Conservation (phyloP, 2,888 invertebrate species). For the Acrocyrtus sp. region DNA sequence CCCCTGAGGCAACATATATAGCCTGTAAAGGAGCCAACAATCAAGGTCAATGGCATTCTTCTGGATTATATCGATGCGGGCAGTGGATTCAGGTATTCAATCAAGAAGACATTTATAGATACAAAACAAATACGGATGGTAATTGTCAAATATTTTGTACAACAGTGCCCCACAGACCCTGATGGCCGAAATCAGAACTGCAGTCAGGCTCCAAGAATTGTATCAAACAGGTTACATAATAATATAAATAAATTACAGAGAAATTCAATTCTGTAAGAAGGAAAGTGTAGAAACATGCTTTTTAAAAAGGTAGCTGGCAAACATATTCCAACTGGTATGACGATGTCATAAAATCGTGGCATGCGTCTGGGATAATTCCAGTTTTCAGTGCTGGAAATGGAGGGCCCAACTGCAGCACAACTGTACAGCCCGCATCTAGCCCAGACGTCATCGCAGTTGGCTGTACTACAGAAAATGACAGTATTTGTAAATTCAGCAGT, state of each 20-base stretch:
- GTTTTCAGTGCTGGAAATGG: slow-evolving; percentile 18
- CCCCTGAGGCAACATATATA: not conserved
- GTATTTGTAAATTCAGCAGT: slow-evolving; percentile 22
- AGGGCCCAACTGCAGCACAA: slow-evolving; percentile 6
- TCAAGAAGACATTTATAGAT: not conserved
- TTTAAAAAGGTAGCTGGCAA: too few relatives aligned
- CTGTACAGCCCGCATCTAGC: not conserved
- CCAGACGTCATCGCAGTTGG: slow-evolving; percentile 22
- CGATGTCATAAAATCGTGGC: slow-evolving; percentile 20
- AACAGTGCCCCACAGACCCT: slow-evolving; percentile 15
- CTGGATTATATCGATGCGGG: too few relatives aligned
- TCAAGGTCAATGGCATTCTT: too few relatives aligned
- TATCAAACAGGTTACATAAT: too few relatives aligned
- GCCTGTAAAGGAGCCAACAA: not conserved
- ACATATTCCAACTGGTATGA: slow-evolving; percentile 14
- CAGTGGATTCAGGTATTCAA: slow-evolving; percentile 23
- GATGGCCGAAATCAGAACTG: slow-evolving; percentile 9
- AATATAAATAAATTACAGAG: too few relatives aligned
- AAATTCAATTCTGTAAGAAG: too few relatives aligned
- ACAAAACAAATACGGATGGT: too few relatives aligned
- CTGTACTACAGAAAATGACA: not conserved
- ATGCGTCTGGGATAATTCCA: slow-evolving; percentile 19
- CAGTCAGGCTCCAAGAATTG: slow-evolving; percentile 13
- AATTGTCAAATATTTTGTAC: not conserved
- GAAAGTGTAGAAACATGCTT: too few relatives aligned